Percentiles rank a stretch among this genome's conserved stretches.
These are phyloP conservation scores for Gymnogyps californianus DNA, from an alignment of 2,113 vertebrate genomes.

Conservation along the genomic window DNA sequence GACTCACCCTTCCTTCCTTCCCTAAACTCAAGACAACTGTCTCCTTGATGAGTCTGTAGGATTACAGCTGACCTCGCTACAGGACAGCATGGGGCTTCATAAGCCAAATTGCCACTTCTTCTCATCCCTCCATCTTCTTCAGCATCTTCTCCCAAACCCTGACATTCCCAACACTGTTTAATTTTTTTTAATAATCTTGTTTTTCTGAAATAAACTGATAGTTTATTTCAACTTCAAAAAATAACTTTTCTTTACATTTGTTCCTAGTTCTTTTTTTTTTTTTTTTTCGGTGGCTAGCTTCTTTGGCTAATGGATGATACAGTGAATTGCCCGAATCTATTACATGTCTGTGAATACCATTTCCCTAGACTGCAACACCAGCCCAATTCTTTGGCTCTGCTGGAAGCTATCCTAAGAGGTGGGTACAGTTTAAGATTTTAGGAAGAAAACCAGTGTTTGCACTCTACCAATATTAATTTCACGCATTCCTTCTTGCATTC, in stretches of 20 bases:
- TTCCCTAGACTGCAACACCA: neutral
- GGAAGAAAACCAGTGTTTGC: neutral
- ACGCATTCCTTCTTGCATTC: neutral
- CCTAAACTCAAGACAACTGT: neutral
- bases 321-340: neutral
- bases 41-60: neutral
- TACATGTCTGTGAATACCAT: rapidly evolving
- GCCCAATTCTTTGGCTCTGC: neutral
- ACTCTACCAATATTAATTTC: neutral
- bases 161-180: neutral
- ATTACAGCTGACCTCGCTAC: neutral
- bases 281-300: neutral
- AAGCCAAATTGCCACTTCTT: neutral
- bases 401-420: neutral
- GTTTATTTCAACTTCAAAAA: neutral
- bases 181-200: neutral
- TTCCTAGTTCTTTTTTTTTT: neutral
- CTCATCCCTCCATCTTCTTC: neutral
- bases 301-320: neutral
- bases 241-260: neutral
- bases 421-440: neutral
- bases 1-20: neutral
- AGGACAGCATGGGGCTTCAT: neutral
- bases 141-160: neutral
- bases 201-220: neutral